phyloP scores from a whole-genome alignment of 2,888 invertebrate genomes.

The Eupithecia inturbata region DNA sequence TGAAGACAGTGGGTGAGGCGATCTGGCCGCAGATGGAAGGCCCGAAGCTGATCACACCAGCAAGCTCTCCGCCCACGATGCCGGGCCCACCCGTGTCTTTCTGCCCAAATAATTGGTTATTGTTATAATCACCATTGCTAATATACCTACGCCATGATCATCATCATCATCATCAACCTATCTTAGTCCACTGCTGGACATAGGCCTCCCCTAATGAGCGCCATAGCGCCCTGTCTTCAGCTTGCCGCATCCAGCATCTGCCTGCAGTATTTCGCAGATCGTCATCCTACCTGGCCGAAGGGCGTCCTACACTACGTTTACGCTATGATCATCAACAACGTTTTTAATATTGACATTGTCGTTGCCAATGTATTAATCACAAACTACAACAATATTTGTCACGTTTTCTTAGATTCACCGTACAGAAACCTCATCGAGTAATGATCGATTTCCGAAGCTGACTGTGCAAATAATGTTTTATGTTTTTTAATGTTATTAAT shows the following conservation, averaged over 20 bases:
- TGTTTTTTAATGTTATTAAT: background rate
- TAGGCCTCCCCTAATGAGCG: too few relatives aligned
- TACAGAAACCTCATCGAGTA: background rate
- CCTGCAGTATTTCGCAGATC: too few relatives aligned
- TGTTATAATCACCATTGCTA: background rate
- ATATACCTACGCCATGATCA: too few relatives aligned
- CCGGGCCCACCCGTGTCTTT: constrained; percentile 59
- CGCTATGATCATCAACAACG: background rate
- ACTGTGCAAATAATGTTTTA: background rate
- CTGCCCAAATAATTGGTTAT: constrained; percentile 38
- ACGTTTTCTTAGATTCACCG: background rate
- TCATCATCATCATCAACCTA: too few relatives aligned
- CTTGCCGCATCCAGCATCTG: too few relatives aligned
- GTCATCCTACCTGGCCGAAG: too few relatives aligned
- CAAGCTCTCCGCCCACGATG: constrained; percentile 45
- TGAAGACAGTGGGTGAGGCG: constrained; percentile 61
- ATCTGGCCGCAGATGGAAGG: constrained; percentile 53
- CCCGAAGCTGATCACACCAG: constrained; percentile 60
- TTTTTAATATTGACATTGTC: background rate
- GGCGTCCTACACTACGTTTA: too few relatives aligned
- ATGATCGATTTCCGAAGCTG: background rate
- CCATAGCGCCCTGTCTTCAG: too few relatives aligned
- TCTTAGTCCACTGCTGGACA: too few relatives aligned
- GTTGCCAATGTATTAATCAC: background rate
- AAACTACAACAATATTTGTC: background rate